A percentile compares a stretch with the other conserved stretches of the same genome.
These are phyloP conservation scores for Campoletis raptor DNA, from an alignment of 2,888 invertebrate genomes.

Conservation along the genomic window DNA sequence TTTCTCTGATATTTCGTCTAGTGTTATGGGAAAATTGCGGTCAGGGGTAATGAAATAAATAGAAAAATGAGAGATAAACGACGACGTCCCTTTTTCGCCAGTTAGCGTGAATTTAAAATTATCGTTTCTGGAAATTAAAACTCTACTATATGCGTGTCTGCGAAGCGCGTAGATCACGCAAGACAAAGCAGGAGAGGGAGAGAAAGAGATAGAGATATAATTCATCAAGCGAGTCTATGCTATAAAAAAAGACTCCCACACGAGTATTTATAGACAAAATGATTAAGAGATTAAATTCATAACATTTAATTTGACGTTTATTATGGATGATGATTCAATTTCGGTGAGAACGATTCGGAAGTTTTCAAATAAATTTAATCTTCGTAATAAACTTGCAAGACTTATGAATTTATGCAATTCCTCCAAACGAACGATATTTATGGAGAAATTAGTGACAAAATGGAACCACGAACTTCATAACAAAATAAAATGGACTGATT, in stretches of 20 bases:
- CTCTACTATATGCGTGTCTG: background rate
- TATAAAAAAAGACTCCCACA: constrained; percentile 1
- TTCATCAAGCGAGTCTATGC: constrained; percentile 5
- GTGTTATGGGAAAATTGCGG: background rate
- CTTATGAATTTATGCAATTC: background rate
- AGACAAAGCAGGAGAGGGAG: background rate
- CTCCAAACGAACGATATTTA: background rate
- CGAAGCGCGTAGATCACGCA: constrained; percentile 23
- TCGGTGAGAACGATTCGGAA: background rate
- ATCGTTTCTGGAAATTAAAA: constrained; percentile 49
- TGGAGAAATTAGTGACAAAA: background rate
- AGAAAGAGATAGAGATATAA: background rate
- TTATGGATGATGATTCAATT: background rate
- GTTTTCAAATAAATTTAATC: background rate
- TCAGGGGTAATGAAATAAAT: constrained; percentile 36
- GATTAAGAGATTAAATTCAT: background rate
- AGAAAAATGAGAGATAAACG: constrained; percentile 13
- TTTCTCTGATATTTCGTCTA: background rate
- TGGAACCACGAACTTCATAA: too few species aligned
- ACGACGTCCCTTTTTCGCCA: constrained; percentile 9
- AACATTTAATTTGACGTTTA: background rate
- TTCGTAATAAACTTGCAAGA: background rate
- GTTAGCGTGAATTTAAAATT: constrained; percentile 20
- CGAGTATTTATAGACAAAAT: constrained; percentile 8
- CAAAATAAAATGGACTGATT: too few species aligned